phyloP scores from a whole-genome alignment of 2,113 vertebrate genomes.

The Psilopsiagon aurifrons region DNA sequence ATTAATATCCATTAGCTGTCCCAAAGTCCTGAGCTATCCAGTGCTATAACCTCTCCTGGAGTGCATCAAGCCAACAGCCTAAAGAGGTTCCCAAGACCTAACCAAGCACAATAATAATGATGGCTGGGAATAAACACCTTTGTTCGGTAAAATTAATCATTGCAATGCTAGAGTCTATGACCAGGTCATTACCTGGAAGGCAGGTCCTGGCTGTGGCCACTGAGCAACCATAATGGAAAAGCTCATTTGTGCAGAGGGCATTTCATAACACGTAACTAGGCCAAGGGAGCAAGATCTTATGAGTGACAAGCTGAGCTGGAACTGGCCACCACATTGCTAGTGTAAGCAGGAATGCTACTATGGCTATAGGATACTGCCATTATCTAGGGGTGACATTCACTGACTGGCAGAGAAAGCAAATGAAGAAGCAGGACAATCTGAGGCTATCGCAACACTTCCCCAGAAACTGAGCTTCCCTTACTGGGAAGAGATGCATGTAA shows the following conservation, averaged over 20 bases:
- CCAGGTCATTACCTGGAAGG: constrained; percentile 46
- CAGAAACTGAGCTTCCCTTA: not conserved
- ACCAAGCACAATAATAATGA: constrained; percentile 20
- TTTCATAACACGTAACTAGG: not conserved
- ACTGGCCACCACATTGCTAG: not conserved
- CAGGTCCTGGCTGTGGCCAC: not conserved
- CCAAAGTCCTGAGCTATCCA: not conserved
- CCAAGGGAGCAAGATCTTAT: not conserved
- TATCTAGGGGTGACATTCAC: not conserved
- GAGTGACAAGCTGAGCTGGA: not conserved
- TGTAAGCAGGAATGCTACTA: not conserved
- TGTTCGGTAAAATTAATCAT: constrained; percentile 38
- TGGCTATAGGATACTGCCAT: not conserved
- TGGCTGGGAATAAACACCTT: constrained; percentile 44
- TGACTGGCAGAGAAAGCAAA: not conserved
- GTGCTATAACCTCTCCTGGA: not conserved
- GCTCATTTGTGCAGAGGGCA: not conserved
- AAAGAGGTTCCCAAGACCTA: constrained; percentile 55
- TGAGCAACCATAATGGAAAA: not conserved
- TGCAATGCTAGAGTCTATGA: not conserved
- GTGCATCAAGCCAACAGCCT: not conserved
- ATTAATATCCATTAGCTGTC: constrained; percentile 51
- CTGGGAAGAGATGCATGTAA: not conserved
- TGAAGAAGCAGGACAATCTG: not conserved
- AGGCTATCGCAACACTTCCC: not conserved